Percentiles rank a stretch among this genome's conserved stretches.
Evolutionary conservation across 1,140 invertebrate species (phyloP).

Genomic region (Colletes gigas): DNA sequence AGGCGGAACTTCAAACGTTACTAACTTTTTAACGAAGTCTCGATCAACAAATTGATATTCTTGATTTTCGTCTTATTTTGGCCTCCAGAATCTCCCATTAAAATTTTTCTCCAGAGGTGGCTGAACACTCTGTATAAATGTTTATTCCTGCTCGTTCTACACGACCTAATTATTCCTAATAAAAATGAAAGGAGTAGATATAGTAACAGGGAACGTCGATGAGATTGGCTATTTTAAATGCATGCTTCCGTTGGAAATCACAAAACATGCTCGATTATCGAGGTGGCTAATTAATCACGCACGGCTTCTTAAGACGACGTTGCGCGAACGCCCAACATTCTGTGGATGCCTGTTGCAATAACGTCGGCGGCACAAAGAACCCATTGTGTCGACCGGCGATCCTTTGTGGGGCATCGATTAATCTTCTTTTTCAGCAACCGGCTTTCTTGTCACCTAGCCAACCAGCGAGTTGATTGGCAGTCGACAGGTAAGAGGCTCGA

Average conservation of each 20-base stretch:
- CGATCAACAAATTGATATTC: too few species aligned
- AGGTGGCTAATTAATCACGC: constrained; percentile 16
- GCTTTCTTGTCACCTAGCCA: constrained; percentile 14
- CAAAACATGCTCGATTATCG: background rate
- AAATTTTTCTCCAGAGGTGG: too few species aligned
- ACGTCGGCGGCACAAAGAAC: constrained; percentile 18
- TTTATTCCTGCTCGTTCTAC: too few species aligned
- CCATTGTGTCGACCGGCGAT: constrained; percentile 9
- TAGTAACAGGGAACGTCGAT: too few species aligned
- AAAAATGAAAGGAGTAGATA: too few species aligned
- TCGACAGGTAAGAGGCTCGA: constrained; percentile 7
- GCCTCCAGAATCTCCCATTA: too few species aligned
- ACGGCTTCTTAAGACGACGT: constrained; percentile 12
- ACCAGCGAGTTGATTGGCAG: constrained; percentile 15
- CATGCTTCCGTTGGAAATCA: background rate
- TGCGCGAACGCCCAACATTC: constrained; percentile 16
- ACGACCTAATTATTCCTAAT: too few species aligned
- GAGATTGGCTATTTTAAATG: too few species aligned
- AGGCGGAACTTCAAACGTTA: too few species aligned
- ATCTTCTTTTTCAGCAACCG: constrained; percentile 24
- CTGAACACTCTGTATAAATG: too few species aligned
- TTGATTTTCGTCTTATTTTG: too few species aligned
- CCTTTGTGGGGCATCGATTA: constrained; percentile 24
- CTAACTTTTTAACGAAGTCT: too few species aligned
- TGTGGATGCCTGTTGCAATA: constrained; percentile 20